These are phyloP conservation scores for Hirtodrosophila cameraria DNA, from an alignment of 2,888 invertebrate genomes.

Conservation along the genomic window DNA sequence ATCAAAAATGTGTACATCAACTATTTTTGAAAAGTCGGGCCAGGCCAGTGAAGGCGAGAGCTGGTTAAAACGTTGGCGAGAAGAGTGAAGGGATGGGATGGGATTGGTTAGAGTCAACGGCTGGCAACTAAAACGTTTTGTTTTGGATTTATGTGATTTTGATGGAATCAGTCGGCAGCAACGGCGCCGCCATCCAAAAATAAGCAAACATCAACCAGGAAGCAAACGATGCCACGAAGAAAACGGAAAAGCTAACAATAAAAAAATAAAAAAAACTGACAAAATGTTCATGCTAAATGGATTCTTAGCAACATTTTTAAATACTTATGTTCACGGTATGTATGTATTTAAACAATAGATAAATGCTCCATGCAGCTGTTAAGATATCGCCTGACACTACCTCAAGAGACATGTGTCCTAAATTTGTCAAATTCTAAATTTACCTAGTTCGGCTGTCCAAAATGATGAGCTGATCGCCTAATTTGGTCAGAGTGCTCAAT, in stretches of 20 bases:
- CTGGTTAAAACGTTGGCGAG: no score
- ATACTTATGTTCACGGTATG: constrained; percentile 3
- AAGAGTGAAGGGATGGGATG: constrained; percentile 12
- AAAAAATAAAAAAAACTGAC: no score
- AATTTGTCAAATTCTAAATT: constrained; percentile 72
- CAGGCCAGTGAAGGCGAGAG: constrained; percentile 1
- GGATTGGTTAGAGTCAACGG: constrained; percentile 37
- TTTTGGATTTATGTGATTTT: constrained; percentile 77
- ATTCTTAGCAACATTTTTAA: constrained; percentile 8
- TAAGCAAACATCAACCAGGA: constrained; percentile 37
- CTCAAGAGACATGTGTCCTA: constrained; percentile 42
- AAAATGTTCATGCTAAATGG: constrained; percentile 15
- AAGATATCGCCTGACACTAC: not conserved
- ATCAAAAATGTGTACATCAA: constrained; percentile 77
- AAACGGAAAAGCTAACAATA: constrained; percentile 1
- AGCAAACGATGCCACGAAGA: constrained; percentile 20
- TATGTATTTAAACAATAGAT: constrained; percentile 51
- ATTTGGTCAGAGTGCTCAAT: constrained; percentile 35
- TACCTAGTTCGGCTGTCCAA: constrained; percentile 41
- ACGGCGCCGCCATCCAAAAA: constrained; percentile 40
- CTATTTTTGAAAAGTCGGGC: constrained; percentile 67
- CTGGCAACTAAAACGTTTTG: constrained; percentile 69
- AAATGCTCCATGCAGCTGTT: constrained; percentile 64
- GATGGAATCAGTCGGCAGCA: constrained; percentile 70
- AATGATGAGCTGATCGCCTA: constrained; percentile 30